Percentiles rank a stretch among this genome's conserved stretches.
These are phyloP conservation scores for Physella acuta DNA, from an alignment of 1,140 invertebrate species.

Conservation along the genomic window DNA sequence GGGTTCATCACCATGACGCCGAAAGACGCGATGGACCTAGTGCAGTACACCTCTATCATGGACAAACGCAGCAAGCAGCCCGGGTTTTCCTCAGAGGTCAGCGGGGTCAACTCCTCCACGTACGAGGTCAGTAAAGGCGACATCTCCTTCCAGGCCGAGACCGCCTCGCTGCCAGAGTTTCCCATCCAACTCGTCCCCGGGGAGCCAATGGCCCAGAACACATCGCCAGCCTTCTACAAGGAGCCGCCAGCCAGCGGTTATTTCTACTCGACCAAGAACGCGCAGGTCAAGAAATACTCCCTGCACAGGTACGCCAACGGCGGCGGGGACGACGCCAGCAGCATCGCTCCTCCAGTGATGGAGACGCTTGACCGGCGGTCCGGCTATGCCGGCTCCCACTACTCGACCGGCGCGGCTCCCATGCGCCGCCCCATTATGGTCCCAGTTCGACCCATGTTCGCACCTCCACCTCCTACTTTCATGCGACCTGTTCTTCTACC, in stretches of 20 bases:
- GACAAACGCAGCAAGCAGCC: conserved; percentile 37
- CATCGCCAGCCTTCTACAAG: conserved; percentile 45
- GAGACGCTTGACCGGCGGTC: conserved; percentile 9
- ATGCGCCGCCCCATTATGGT: conserved; percentile 21
- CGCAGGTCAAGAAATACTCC: conserved; percentile 46
- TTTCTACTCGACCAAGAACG: conserved; percentile 44
- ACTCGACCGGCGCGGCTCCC: conserved; percentile 5
- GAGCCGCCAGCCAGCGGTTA: conserved; percentile 46
- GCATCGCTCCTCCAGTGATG: background rate
- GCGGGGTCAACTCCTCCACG: background rate
- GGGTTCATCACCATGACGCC: conserved; percentile 89
- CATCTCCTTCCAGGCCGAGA: conserved; percentile 9
- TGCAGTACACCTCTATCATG: conserved; percentile 47
- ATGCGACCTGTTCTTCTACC: conserved; percentile 15
- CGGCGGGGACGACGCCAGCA: conserved; percentile 25
- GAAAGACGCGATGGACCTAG: conserved; percentile 52
- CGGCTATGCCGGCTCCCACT: conserved; percentile 3
- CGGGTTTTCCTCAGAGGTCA: background rate
- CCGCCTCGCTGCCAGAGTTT: conserved; percentile 2
- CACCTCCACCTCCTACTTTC: conserved; percentile 11
- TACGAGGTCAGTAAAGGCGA: conserved; percentile 4
- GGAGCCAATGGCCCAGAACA: conserved; percentile 9
- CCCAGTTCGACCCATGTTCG: conserved; percentile 12
- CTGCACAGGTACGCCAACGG: background rate
- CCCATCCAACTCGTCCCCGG: conserved; percentile 12